Conservation (phyloP, 1,140 invertebrate genomes). For the Parapsyche elsis region DNA sequence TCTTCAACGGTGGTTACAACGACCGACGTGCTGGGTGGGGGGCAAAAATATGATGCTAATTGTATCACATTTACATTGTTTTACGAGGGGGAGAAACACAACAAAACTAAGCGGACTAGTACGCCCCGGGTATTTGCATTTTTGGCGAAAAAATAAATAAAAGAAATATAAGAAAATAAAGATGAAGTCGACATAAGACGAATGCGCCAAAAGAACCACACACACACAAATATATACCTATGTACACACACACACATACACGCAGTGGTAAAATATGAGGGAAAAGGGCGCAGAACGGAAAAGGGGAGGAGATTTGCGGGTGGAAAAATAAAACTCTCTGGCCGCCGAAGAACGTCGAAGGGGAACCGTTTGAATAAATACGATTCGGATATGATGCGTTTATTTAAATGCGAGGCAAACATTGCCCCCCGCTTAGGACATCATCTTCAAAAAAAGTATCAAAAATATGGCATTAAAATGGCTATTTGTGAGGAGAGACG, state of each 20-base stretch:
- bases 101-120: no score
- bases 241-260: neutral
- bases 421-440: neutral
- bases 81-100: neutral
- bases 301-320: neutral
- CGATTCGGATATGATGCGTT: conserved; percentile 29
- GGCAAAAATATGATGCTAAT: conserved; percentile 24
- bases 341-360: conserved; percentile 8
- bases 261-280: neutral
- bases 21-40: neutral
- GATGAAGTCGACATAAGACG: conserved; percentile 19
- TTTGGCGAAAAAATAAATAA: neutral
- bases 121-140: neutral
- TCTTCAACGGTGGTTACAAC: neutral
- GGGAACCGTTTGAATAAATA: conserved; percentile 28
- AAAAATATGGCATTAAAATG: no score
- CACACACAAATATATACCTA: neutral
- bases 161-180: neutral
- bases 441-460: no score
- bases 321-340: conserved; percentile 20
- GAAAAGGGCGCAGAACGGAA: conserved; percentile 11
- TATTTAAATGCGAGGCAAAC: conserved; percentile 17
- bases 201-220: conserved; percentile 27
- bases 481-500: no score
- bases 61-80: conserved; percentile 31